These are phyloP conservation scores for Cichladusa arquata DNA, from an alignment of 2,113 vertebrate genomes.

Conservation along the genomic window DNA sequence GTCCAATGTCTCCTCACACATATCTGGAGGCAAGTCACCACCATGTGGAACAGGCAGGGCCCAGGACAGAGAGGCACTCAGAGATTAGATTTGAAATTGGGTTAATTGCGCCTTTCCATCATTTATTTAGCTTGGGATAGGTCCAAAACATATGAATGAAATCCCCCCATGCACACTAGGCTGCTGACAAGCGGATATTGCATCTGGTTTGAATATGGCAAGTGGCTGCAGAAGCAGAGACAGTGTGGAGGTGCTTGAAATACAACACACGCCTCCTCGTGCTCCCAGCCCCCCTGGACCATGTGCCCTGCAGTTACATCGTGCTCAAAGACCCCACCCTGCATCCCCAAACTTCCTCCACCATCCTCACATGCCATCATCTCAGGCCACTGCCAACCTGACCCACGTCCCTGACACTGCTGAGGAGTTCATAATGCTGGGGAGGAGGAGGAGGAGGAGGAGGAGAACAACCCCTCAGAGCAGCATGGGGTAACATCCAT, in stretches of 20 bases:
- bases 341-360: background rate
- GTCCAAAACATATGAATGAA: conserved; percentile 31
- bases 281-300: background rate
- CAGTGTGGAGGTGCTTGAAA: conserved; percentile 50
- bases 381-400: background rate
- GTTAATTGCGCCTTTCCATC: conserved; percentile 64
- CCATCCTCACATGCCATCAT: background rate
- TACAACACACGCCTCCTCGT: conserved; percentile 12
- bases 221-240: conserved; percentile 34
- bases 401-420: background rate
- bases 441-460: background rate
- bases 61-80: conserved; percentile 23
- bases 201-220: conserved; percentile 66
- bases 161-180: background rate
- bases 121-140: conserved; percentile 54
- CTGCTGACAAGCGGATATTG: conserved; percentile 63
- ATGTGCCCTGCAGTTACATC: conserved; percentile 1
- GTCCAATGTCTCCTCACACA: background rate
- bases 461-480: background rate
- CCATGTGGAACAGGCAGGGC: background rate
- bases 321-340: background rate
- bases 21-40: background rate
- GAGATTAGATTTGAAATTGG: conserved; percentile 49
- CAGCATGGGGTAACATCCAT: accelerated
- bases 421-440: background rate